Evolutionary conservation across 2,113 vertebrate genomes (phyloP), one percentile per base, ranked within the genome.

Genomic region (Edolisoma coerulescens): DNA sequence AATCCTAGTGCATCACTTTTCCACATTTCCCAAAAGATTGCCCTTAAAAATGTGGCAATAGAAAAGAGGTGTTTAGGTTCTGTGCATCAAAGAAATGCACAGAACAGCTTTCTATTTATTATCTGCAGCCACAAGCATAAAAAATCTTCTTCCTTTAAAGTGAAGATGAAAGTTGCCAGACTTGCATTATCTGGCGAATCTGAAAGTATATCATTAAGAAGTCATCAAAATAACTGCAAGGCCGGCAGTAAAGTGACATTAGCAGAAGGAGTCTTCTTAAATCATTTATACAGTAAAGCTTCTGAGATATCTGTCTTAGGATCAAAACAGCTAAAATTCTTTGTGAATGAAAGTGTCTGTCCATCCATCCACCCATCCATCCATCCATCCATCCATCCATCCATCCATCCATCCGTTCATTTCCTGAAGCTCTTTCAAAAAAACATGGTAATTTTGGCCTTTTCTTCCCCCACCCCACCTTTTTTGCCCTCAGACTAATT

Each of bases 221-320:
- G 26, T 49, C 59, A 74, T 44, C 44, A 89, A 68, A 94, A 65
- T 69, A 86, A 89, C 54, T 86, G 57, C 86, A 89, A 77, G 28
- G 44, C 32, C 83, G 86, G 67, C 33, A 86, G n/a, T 45, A 50
- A 84, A 85, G 24, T 80, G 28, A 47, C 33, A 65, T 54, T 54
- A 83, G 35, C 28, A 75, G 49, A 77, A 69, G 14, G 9, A 56
- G 2, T 21, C 19, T 73, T 86, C 19, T 22, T 89, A 76, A 79
- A 69, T 89, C 56, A 76, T 63, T 85, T 90, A 80, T 86, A 32
- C 10, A 41, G 16, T 54, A 86, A 84, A 24, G 22, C 22, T 45
- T 81, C 44, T 78, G 24, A 77, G 4, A 41, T 45, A 60, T 12
- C 18, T 41, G 5, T 83, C 64, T 76, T 30, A 39, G 27, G 69